These are phyloP conservation scores for Ictidomys tridecemlineatus DNA, from an alignment of 2,113 vertebrate genomes.

Conservation along the genomic window DNA sequence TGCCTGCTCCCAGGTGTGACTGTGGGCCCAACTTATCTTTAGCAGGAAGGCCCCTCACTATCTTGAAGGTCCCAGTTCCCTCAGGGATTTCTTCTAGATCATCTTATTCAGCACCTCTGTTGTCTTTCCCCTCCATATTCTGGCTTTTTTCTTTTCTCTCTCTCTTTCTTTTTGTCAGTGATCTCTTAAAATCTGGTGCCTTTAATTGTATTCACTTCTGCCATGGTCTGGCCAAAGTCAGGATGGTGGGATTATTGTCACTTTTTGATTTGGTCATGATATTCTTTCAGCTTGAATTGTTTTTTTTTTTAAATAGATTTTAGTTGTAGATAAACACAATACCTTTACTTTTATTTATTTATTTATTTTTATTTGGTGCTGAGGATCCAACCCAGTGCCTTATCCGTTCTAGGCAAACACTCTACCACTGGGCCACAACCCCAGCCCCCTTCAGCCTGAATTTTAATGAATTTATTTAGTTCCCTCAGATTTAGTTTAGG, in stretches of 20 bases:
- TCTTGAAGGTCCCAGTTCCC: neutral
- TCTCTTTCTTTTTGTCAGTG: neutral
- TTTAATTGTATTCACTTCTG: neutral
- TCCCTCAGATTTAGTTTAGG: neutral
- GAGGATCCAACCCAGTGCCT: too few relatives aligned
- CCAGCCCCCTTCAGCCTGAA: conserved; percentile 7
- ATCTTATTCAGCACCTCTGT: neutral
- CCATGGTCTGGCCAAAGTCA: neutral
- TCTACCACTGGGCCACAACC: too few relatives aligned
- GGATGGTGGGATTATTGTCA: neutral
- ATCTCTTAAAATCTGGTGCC: neutral
- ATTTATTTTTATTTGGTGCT: too few relatives aligned
- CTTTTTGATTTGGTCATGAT: conserved; percentile 14
- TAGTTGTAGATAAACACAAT: too few relatives aligned
- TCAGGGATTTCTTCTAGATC: neutral
- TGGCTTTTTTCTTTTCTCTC: neutral
- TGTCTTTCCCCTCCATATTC: neutral
- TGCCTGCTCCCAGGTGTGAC: neutral
- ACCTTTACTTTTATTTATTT: too few relatives aligned
- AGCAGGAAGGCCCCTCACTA: neutral
- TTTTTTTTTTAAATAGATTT: neutral
- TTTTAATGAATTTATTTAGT: conserved; percentile 50
- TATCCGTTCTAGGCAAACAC: too few relatives aligned
- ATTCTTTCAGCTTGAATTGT: conserved; percentile 45
- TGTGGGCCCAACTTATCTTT: neutral